Evolutionary conservation across 2,888 invertebrate genomes (phyloP).

Genomic region (Serripes groenlandicus): DNA sequence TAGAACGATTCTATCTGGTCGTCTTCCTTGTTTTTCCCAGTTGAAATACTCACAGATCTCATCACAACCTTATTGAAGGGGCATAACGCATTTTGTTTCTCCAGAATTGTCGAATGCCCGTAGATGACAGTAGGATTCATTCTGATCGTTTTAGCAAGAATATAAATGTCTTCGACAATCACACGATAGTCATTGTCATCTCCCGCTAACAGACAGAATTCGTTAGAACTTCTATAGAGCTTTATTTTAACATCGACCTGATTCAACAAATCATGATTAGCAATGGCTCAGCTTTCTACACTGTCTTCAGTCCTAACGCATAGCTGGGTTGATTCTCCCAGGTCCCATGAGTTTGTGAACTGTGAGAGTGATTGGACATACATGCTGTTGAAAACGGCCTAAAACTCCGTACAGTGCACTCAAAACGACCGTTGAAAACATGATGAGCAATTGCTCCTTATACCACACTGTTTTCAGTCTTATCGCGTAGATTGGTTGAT

Average conservation of each 20-base stretch:
- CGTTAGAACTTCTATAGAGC: conserved; percentile 43
- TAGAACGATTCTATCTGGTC: conserved; percentile 33
- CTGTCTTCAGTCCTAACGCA: no score
- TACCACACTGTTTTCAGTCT: no score
- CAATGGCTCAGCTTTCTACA: no score
- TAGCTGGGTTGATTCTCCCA: no score
- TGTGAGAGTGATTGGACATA: no score
- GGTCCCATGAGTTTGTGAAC: no score
- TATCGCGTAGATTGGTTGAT: no score
- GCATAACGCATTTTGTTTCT: conserved; percentile 34
- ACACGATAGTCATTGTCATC: conserved; percentile 20
- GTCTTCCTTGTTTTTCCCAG: conserved; percentile 49
- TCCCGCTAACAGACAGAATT: conserved; percentile 52
- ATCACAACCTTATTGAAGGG: conserved; percentile 34
- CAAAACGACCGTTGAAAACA: no score
- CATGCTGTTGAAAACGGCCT: no score
- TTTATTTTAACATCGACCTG: no score
- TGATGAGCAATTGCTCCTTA: no score
- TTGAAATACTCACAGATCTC: conserved; percentile 35
- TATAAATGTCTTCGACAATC: conserved; percentile 20
- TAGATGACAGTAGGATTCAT: conserved; percentile 30
- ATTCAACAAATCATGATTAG: conserved; percentile 49
- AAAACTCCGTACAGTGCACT: no score
- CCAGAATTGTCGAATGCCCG: conserved; percentile 23
- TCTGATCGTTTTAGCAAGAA: conserved; percentile 23